Conservation (phyloP, 1,140 invertebrate genomes). For the Drosophila punjabiensis region DNA sequence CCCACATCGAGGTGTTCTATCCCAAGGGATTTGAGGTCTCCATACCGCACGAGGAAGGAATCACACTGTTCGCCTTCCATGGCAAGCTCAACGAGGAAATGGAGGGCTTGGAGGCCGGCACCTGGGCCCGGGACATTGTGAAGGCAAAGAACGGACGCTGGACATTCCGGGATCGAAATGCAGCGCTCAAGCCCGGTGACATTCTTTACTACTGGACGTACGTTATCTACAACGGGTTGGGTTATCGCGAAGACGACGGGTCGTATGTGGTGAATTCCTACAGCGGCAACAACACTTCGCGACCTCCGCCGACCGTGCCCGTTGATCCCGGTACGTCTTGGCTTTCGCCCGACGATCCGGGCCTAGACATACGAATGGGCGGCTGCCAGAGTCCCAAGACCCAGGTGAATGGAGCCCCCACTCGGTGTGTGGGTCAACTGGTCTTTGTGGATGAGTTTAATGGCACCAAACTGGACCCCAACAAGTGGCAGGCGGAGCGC, state of each 20-base stretch:
- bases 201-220: conserved; percentile 91
- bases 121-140: conserved; percentile 89
- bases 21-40: conserved; percentile 88
- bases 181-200: conserved; percentile 88
- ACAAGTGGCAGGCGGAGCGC: conserved; percentile 83
- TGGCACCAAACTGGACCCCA: conserved; percentile 49
- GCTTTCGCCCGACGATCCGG: conserved; percentile 3
- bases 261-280: conserved; percentile 86
- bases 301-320: neutral
- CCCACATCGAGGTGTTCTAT: conserved; percentile 87
- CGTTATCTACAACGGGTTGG: conserved; percentile 88
- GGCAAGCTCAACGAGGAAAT: conserved; percentile 91
- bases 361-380: conserved; percentile 47
- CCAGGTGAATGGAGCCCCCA: conserved; percentile 57
- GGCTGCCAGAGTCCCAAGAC: conserved; percentile 45
- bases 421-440: conserved; percentile 86
- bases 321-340: conserved; percentile 20
- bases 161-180: conserved; percentile 89
- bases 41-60: conserved; percentile 89
- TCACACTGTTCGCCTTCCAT: conserved; percentile 91
- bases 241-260: conserved; percentile 88
- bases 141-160: conserved; percentile 89
- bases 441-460: conserved; percentile 87
- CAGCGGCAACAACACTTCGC: conserved; percentile 29
- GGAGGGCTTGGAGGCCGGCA: conserved; percentile 89